Conservation (phyloP, 2,888 invertebrate genomes). For the Dendrolimus houi region DNA sequence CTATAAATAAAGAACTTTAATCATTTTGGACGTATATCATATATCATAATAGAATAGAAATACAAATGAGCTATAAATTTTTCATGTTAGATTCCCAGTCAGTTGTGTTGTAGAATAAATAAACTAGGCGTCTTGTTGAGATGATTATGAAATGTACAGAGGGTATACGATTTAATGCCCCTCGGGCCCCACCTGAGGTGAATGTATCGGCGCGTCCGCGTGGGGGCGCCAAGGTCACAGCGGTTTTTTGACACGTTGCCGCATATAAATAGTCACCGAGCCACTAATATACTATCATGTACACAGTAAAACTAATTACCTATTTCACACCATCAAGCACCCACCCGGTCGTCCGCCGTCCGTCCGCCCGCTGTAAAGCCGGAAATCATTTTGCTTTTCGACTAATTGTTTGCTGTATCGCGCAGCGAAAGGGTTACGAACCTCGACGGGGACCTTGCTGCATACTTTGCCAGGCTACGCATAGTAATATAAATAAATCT, state of each 20-base stretch:
- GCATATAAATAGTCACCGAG: conserved; percentile 58
- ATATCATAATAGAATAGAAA: no score
- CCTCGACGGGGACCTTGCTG: conserved; percentile 36
- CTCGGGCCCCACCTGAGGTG: conserved; percentile 70
- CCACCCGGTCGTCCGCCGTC: conserved; percentile 21
- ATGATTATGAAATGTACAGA: conserved; percentile 22
- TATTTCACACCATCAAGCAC: conserved; percentile 38
- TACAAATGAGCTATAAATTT: no score
- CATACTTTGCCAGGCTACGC: conserved; percentile 14
- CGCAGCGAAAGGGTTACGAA: conserved; percentile 48
- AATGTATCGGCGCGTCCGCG: conserved; percentile 62
- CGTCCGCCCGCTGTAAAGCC: conserved; percentile 26
- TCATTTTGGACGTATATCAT: no score
- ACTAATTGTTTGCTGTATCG: conserved; percentile 48
- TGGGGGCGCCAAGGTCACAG: conserved; percentile 71
- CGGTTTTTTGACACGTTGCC: conserved; percentile 71
- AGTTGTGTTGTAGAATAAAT: no score
- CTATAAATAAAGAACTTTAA: no score
- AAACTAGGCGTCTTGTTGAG: conserved; percentile 9
- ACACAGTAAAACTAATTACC: conserved; percentile 35
- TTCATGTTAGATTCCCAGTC: no score
- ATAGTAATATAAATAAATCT: background rate
- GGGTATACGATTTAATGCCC: conserved; percentile 30
- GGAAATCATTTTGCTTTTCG: conserved; percentile 62
- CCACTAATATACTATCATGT: conserved; percentile 26